These are phyloP conservation scores for Tryphoninae sp. DNA, from an alignment of 2,888 invertebrate species.

Conservation along the genomic window DNA sequence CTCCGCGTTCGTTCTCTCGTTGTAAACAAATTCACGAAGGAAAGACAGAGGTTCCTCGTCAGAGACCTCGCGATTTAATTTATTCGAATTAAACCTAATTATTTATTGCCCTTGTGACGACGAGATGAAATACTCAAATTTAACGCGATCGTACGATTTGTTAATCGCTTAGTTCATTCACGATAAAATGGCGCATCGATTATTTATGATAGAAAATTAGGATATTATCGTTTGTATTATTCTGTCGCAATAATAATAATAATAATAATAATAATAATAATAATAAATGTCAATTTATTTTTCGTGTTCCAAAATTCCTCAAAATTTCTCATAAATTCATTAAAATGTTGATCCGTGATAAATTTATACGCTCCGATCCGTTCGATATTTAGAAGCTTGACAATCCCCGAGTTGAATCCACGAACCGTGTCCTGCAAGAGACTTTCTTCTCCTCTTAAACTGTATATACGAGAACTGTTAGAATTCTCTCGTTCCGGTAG, in stretches of 20 bases:
- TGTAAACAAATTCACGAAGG: slow-evolving; percentile 47
- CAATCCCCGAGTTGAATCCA: slow-evolving; percentile 67
- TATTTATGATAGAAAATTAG: slow-evolving; percentile 35
- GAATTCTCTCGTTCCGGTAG: slow-evolving; percentile 60
- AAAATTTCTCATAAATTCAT: background rate
- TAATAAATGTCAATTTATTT: slow-evolving; percentile 3
- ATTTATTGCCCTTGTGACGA: slow-evolving; percentile 14
- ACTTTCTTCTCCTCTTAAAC: slow-evolving; percentile 67
- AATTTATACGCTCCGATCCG: slow-evolving; percentile 18
- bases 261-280: background rate
- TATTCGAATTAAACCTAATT: slow-evolving; percentile 29
- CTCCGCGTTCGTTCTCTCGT: slow-evolving; percentile 23
- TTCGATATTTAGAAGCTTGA: slow-evolving; percentile 7
- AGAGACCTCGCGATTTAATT: slow-evolving; percentile 5
- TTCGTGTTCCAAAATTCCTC: background rate
- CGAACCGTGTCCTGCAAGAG: slow-evolving; percentile 70
- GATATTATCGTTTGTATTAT: slow-evolving; percentile 17
- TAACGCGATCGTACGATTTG: slow-evolving; percentile 37
- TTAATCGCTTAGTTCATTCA: slow-evolving; percentile 16
- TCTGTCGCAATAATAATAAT: background rate
- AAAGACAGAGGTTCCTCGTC: background rate
- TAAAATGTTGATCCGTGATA: background rate
- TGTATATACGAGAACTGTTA: slow-evolving; percentile 62
- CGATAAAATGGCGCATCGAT: background rate
- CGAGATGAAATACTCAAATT: slow-evolving; percentile 25